Percentiles rank a stretch among this genome's conserved stretches.
These are phyloP conservation scores for Myotis vivesi DNA, from an alignment of 2,797 vertebrate species.

Conservation along the genomic window DNA sequence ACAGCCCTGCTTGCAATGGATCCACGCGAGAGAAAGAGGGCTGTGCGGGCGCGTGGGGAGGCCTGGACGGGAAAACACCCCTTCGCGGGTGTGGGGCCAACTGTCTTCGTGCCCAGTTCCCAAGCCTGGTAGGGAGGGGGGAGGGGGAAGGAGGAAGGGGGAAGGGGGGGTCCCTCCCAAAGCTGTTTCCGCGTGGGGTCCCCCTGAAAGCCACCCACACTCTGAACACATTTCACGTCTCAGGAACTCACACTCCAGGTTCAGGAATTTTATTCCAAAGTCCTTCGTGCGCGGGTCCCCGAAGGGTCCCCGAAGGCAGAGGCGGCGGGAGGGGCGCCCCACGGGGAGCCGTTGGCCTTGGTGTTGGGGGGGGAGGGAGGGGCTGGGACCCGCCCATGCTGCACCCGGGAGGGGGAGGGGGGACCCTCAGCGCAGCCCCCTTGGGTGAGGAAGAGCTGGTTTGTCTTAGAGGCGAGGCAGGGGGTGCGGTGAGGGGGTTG, in stretches of 20 bases:
- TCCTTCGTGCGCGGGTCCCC: constrained; percentile 65
- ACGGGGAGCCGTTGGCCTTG: background rate
- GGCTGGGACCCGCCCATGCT: background rate
- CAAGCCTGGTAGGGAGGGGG: background rate
- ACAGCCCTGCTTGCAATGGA: background rate
- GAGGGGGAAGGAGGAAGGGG: fast-evolving
- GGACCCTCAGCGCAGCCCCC: constrained; percentile 36
- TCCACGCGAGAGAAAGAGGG: constrained; percentile 34
- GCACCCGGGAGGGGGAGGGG: constrained; percentile 18
- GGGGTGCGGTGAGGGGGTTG: background rate
- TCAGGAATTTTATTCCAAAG: constrained; percentile 78
- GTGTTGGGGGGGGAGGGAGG: background rate
- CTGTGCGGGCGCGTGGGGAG: background rate
- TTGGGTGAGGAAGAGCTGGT: constrained; percentile 58
- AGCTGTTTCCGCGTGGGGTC: constrained; percentile 55
- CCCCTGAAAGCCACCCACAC: constrained; percentile 23
- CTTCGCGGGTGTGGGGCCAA: background rate
- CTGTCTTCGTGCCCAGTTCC: background rate
- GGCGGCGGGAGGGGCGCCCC: background rate
- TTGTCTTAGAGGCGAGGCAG: constrained; percentile 43
- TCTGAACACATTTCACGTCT: constrained; percentile 78
- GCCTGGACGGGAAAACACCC: background rate
- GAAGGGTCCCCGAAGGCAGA: constrained; percentile 21
- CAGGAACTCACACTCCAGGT: constrained; percentile 82
- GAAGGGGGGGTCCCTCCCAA: constrained; percentile 53